These are phyloP conservation scores for Drosophila rellima DNA, from an alignment of 2,888 invertebrate species.

Conservation along the genomic window DNA sequence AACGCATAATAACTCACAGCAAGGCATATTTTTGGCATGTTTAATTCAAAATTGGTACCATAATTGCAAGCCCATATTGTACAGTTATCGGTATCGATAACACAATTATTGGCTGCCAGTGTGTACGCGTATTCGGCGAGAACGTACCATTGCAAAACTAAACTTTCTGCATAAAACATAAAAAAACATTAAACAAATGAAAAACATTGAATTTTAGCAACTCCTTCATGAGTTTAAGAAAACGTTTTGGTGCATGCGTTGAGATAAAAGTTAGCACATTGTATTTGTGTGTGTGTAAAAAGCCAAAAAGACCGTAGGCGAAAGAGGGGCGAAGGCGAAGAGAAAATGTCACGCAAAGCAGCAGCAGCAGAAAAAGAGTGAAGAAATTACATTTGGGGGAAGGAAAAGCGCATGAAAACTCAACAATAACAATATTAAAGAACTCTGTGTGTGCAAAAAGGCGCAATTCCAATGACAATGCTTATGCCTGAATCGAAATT, in stretches of 20 bases:
- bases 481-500: conserved; percentile 31
- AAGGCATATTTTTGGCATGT: conserved; percentile 18
- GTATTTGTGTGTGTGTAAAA: conserved; percentile 58
- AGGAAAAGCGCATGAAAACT: conserved; percentile 62
- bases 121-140: conserved; percentile 66
- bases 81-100: conserved; percentile 61
- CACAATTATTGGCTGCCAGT: conserved; percentile 57
- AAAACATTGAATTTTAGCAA: conserved; percentile 57
- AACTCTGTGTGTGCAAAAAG: conserved; percentile 38
- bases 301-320: conserved; percentile 49
- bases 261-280: conserved; percentile 25
- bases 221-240: conserved; percentile 43
- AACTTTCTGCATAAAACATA: conserved; percentile 73
- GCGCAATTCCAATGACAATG: conserved; percentile 60
- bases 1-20: neutral
- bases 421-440: conserved; percentile 66
- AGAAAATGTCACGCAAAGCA: conserved; percentile 82
- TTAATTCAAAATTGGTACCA: conserved; percentile 62
- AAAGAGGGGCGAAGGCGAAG: conserved; percentile 73
- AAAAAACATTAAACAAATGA: conserved; percentile 79
- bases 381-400: conserved; percentile 73
- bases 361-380: conserved; percentile 79
- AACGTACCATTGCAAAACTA: conserved; percentile 74
- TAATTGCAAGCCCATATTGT: conserved; percentile 35
- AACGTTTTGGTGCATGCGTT: conserved; percentile 37